phyloP scores from a whole-genome alignment of 2,797 vertebrate species.

The Heliangelus exortis region DNA sequence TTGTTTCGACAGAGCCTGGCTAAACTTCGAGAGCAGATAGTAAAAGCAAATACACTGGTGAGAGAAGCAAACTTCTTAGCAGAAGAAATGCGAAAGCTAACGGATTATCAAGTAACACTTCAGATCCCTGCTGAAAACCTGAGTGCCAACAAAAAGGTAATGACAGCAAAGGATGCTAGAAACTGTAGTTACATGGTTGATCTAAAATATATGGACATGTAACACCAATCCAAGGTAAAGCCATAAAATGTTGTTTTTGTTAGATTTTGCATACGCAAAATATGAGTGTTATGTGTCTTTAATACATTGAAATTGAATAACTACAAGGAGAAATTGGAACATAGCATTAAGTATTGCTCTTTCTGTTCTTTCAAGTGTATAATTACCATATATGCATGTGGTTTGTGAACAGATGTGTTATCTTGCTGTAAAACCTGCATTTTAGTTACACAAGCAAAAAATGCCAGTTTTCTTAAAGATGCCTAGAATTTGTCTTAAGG shows the following conservation, averaged over 20 bases:
- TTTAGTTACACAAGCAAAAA: neutral
- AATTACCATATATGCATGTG: rapidly evolving
- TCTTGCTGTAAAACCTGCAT: neutral
- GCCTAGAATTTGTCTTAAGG: neutral
- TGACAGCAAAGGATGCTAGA: neutral
- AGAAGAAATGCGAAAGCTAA: slow-evolving; percentile 94
- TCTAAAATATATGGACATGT: neutral
- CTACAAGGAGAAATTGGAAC: neutral
- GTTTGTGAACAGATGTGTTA: neutral
- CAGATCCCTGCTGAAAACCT: slow-evolving; percentile 98
- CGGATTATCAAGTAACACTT: slow-evolving; percentile 97
- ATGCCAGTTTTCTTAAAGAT: neutral
- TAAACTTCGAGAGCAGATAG: slow-evolving; percentile 94
- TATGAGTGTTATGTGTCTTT: neutral
- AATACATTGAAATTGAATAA: neutral
- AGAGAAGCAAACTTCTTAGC: slow-evolving; percentile 96
- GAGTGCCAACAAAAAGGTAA: slow-evolving; percentile 97
- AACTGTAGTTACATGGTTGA: neutral
- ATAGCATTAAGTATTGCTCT: neutral
- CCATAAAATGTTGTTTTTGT: neutral
- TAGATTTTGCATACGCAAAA: neutral
- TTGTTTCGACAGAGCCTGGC: slow-evolving; percentile 95
- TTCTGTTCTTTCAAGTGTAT: neutral
- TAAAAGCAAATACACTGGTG: slow-evolving; percentile 95
- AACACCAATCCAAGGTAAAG: neutral